Evolutionary conservation across 2,797 vertebrate species (phyloP).

Genomic region (Sciurus vulgaris): DNA sequence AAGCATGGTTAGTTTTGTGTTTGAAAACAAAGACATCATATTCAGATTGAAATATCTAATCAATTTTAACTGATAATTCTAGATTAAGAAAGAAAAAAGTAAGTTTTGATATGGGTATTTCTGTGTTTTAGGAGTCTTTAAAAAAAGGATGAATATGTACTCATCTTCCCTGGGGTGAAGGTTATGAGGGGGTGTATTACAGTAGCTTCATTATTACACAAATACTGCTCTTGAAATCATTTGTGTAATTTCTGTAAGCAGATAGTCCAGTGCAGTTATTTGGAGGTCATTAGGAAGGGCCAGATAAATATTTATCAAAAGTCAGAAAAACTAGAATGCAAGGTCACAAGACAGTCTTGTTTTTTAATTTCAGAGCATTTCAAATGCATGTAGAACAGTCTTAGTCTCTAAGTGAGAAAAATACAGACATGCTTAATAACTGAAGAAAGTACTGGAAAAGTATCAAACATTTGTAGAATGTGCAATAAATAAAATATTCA

Average conservation of each 20-base stretch:
- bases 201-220: conserved; percentile 82
- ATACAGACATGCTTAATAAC: conserved; percentile 26
- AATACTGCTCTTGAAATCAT: conserved; percentile 82
- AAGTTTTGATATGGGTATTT: conserved; percentile 40
- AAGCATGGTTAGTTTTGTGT: conserved; percentile 55
- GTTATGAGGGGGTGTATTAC: conserved; percentile 68
- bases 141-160: background rate
- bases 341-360: conserved; percentile 82
- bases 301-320: conserved; percentile 86
- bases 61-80: conserved; percentile 54
- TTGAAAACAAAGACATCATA: conserved; percentile 47
- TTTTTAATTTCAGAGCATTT: conserved; percentile 61
- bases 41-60: conserved; percentile 49
- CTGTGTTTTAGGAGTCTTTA: conserved; percentile 21
- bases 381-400: conserved; percentile 38
- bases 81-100: conserved; percentile 56
- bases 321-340: conserved; percentile 77
- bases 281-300: conserved; percentile 85
- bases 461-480: conserved; percentile 58
- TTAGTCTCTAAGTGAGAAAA: conserved; percentile 58
- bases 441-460: conserved; percentile 55
- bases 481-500: background rate
- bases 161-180: conserved; percentile 45
- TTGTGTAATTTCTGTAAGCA: conserved; percentile 81
- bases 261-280: conserved; percentile 82